Conservation (phyloP, 2,888 invertebrate species). For the Ferrisia virgata region DNA sequence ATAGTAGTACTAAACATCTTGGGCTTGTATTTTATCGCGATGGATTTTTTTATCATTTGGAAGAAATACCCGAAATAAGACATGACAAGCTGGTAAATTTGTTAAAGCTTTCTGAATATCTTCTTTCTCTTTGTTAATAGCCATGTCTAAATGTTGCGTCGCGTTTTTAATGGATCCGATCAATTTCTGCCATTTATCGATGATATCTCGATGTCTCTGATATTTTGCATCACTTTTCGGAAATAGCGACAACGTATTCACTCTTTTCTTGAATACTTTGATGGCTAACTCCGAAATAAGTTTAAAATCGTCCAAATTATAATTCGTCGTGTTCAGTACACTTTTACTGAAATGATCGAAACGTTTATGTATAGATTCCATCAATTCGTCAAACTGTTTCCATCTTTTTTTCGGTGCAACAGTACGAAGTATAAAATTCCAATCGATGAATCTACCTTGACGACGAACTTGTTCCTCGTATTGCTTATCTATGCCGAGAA, state of each 20-base stretch:
- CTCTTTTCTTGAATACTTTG: not conserved
- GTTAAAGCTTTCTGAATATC: not conserved
- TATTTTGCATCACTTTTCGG: not conserved
- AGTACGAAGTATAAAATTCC: not conserved
- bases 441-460: slow-evolving; percentile 8
- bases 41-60: not conserved
- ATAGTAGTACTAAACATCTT: not conserved
- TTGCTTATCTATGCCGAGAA: not conserved
- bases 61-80: not conserved
- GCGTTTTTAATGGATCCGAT: not conserved
- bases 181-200: not conserved
- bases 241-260: not conserved
- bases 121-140: not conserved
- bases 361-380: not conserved
- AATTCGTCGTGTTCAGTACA: not conserved
- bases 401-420: not conserved
- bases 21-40: not conserved
- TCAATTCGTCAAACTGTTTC: not conserved
- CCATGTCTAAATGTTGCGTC: not conserved
- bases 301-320: not conserved
- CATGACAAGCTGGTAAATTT: not conserved
- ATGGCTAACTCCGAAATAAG: not conserved
- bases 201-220: not conserved
- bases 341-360: slow-evolving; percentile 12
- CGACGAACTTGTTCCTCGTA: not conserved